Conservation (phyloP, 2,113 vertebrate species). For the Cisticola juncidis region DNA sequence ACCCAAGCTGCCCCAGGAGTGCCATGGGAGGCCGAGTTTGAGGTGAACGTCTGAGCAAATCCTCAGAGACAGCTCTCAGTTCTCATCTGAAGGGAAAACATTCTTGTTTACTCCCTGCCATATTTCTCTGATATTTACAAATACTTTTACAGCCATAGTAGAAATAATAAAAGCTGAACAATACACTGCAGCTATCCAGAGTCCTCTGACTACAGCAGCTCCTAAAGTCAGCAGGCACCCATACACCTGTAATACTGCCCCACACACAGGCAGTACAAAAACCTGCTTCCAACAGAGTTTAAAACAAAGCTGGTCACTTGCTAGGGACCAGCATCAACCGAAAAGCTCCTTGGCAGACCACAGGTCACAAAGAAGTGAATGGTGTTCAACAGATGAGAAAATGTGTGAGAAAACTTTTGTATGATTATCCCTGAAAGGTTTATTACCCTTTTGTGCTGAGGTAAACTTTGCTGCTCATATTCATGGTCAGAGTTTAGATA, state of each 20-base stretch:
- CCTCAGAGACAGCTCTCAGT: background rate
- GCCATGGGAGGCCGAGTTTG: background rate
- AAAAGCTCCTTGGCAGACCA: background rate
- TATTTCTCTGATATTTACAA: background rate
- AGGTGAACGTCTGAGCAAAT: background rate
- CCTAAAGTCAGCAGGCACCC: background rate
- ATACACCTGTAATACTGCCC: background rate
- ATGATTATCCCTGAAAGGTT: background rate
- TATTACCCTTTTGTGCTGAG: background rate
- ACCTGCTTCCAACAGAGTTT: background rate
- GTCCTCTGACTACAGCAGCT: background rate
- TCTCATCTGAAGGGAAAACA: background rate
- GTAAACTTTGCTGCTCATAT: background rate
- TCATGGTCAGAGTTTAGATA: background rate
- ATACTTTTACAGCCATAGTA: background rate
- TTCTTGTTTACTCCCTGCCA: background rate
- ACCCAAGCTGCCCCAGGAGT: background rate
- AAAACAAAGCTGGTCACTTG: background rate
- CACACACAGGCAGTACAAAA: background rate
- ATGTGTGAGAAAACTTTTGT: background rate
- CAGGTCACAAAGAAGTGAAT: accelerated
- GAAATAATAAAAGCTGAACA: background rate
- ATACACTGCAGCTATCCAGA: background rate
- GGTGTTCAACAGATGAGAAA: background rate
- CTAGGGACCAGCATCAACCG: background rate